Percentiles rank a stretch among this genome's conserved stretches.
phyloP scores from a whole-genome alignment of 2,888 invertebrate genomes.

The Gibbula magus region DNA sequence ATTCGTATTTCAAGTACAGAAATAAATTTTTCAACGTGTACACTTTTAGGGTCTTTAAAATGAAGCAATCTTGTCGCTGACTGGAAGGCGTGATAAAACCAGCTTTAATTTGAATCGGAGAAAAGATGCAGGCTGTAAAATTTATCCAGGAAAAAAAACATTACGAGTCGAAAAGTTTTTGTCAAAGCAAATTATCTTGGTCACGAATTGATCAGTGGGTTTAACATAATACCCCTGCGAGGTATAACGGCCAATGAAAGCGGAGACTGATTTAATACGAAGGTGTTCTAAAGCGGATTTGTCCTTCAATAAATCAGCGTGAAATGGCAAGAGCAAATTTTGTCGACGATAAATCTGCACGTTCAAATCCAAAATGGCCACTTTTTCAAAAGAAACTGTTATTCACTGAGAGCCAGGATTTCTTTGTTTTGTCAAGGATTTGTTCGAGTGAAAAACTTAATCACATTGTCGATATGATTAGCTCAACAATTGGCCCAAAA shows the following conservation, averaged over 20 bases:
- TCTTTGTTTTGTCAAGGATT: no score
- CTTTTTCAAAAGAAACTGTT: neutral
- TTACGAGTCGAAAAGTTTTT: neutral
- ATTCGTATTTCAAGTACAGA: no score
- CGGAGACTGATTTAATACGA: neutral
- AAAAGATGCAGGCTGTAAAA: no score
- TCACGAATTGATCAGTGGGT: neutral
- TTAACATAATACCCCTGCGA: neutral
- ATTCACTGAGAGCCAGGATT: neutral
- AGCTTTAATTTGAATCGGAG: no score
- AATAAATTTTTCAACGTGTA: no score
- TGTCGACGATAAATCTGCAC: neutral
- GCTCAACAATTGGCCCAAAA: no score
- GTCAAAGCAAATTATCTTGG: neutral
- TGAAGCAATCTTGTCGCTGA: no score
- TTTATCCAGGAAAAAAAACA: neutral
- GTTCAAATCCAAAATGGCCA: neutral
- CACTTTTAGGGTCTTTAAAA: no score
- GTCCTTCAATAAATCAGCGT: neutral
- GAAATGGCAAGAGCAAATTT: neutral
- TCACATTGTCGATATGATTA: no score
- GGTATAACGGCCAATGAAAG: neutral
- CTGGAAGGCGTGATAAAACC: no score
- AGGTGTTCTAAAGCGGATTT: constrained; percentile 7
- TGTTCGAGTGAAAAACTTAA: no score